A percentile compares a stretch with the other conserved stretches of the same genome.
phyloP scores from a whole-genome alignment of 2,113 vertebrate genomes.

The Phalacrocorax carbo region DNA sequence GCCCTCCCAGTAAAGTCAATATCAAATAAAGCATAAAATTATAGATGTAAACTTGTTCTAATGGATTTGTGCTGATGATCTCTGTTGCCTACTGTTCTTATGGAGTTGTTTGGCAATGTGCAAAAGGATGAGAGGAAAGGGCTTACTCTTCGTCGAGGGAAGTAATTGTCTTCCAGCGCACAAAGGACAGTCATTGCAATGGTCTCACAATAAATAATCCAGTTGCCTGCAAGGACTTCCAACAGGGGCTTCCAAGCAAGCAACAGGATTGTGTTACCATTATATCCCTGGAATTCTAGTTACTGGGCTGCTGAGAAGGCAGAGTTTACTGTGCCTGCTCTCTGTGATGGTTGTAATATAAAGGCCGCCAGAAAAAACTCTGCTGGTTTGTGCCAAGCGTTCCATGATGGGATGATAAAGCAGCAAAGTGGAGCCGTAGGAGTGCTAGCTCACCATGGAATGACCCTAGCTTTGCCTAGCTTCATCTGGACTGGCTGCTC shows the following conservation, averaged over 20 bases:
- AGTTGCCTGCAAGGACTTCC: not conserved
- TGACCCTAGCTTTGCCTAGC: not conserved
- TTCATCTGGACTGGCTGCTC: not conserved
- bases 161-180: not conserved
- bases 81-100: not conserved
- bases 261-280: not conserved
- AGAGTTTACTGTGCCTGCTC: not conserved
- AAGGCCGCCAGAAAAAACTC: not conserved
- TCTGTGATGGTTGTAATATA: not conserved
- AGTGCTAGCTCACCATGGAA: not conserved
- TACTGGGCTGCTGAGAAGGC: not conserved
- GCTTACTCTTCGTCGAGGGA: not conserved
- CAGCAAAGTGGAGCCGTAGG: not conserved
- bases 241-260: not conserved
- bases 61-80: not conserved
- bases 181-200: not conserved
- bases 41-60: not conserved
- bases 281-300: not conserved
- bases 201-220: not conserved
- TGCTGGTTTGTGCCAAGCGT: not conserved
- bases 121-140: not conserved
- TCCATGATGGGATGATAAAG: not conserved
- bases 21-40: not conserved
- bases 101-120: not conserved
- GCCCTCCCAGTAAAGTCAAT: not conserved